Conservation (phyloP, 2,888 invertebrate species). For the Rhabditophanes sp. region DNA sequence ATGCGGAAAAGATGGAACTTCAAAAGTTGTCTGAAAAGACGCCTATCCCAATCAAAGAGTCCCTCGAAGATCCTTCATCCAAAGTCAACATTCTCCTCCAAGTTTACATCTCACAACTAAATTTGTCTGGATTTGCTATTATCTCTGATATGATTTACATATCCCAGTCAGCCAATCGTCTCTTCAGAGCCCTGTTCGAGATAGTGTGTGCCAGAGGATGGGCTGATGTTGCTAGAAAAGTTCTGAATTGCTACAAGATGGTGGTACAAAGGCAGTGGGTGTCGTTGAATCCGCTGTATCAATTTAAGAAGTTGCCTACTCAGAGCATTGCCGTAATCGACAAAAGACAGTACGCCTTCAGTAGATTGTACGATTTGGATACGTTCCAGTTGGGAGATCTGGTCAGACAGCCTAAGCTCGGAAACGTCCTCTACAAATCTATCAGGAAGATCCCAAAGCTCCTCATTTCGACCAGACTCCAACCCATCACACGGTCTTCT, state of each 20-base stretch:
- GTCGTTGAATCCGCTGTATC: conserved; percentile 89
- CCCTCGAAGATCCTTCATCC: conserved; percentile 89
- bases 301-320: conserved; percentile 84
- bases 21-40: conserved; percentile 86
- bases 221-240: conserved; percentile 85
- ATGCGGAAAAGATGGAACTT: conserved; percentile 85
- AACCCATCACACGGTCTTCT: conserved; percentile 77
- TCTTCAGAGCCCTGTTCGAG: conserved; percentile 90
- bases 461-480: conserved; percentile 86
- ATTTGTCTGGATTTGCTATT: conserved; percentile 89
- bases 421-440: conserved; percentile 85
- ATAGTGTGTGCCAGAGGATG: conserved; percentile 79
- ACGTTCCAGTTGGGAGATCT: conserved; percentile 88
- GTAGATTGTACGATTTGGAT: conserved; percentile 72
- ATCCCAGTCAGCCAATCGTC: conserved; percentile 82
- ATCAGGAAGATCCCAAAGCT: conserved; percentile 91
- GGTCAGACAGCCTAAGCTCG: conserved; percentile 71
- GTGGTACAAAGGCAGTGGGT: conserved; percentile 87
- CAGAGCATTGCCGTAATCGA: conserved; percentile 80
- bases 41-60: conserved; percentile 95
- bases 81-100: conserved; percentile 52
- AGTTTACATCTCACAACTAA: conserved; percentile 86
- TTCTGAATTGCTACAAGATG: conserved; percentile 90
- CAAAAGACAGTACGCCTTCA: conserved; percentile 61
- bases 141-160: conserved; percentile 99